Base-by-base conservation (phyloP, 2,797 vertebrate genomes). In the Parauchenoglanis punctatus region DNA sequence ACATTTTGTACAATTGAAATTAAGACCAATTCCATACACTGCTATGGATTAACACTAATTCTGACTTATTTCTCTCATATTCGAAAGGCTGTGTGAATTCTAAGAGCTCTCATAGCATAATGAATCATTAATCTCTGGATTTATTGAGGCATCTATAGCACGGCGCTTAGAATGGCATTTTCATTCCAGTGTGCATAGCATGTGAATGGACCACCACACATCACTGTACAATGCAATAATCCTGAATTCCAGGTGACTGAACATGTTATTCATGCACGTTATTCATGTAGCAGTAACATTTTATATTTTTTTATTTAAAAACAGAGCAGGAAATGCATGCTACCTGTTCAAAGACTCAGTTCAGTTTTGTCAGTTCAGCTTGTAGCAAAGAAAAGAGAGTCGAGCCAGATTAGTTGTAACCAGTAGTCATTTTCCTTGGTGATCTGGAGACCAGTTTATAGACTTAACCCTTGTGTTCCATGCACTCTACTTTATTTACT, bases 1-100 rank as follows among this genome's bases (percentile, higher is more conserved):
- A 81, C 23, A 25, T 54, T 78, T 35, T 61, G 73, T 83, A 67
- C n/a, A 44, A 13, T 8, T 70, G 35, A 63, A 85, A 88, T 86
- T 25, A 67, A 65, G 15, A 3, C 49, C 35, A 44, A 35, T 58
- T 84, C 67, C 44, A 73, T 46, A 25, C 44, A 56, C 56, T 23
- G 20, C 44, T n/a, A 54, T 25, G 86, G 56, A 63, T 44, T 81
- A 72, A 81, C 40, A 54, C 46, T n/a, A 54, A 83, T 58, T 77
- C 31, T 58, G 20, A 67, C 7, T 76, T 54, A 20, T 44, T 68
- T 72, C 46, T 76, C 31, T 63, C 17, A 13, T 52, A 63, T 76
- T 83, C n/a, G 65, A 17, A 73, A 87, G n/a, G n/a, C 31, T 59
- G 11, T 31, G n/a, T 52, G 40, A 63, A 67, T 76, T 81, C 28